Evolutionary conservation across 2,113 vertebrate genomes (phyloP), one percentile per base, ranked within the genome.

Genomic region (Pituophis catenifer): DNA sequence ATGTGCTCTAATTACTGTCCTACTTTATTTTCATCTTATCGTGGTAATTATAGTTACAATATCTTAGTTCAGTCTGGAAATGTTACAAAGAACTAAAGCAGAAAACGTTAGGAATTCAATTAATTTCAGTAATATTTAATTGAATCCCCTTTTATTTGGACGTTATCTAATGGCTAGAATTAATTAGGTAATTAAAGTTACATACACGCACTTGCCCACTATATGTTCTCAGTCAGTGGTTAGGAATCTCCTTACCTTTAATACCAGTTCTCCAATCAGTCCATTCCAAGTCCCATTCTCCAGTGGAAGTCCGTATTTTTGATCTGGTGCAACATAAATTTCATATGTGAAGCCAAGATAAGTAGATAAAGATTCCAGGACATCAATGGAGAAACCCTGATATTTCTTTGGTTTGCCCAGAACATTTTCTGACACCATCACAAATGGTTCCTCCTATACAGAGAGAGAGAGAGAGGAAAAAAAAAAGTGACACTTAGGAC

Each of bases 391-490:
- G 96, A 98, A 99, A 57, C 99, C 99, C 91, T 99, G 99, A 96
- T 99, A 99, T 96, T 99, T 99, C 97, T 99, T 99, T 0, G 99
- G 99, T 95, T 99, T 99, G 58, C 99, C 99, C 96, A 99, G 95
- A 86, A 99, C 99, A 87, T 99, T 99, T 97, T 99, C 99, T 23
- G 99, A 99, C 89, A 99, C 99, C 99, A 99, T 99, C 91, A 99
- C 99, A 94, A 99, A 99, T 21, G 99, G 99, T 96, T 99, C 99
- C 97, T 99, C 99, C 99, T 99, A 95, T 15, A 98, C 0, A 94
- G 59, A 95, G 92, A 95, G 48, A 24, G 21, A 57, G 19, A 21
- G 48, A 5, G 13, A 11, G 13, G 0, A 21, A 94, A 86, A 94
- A 86, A 65, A 95, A 33, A 50, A 94, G 0, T 2, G 21, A 0